phyloP scores from a whole-genome alignment of 2,888 invertebrate species.

The Idaea dimidiata region DNA sequence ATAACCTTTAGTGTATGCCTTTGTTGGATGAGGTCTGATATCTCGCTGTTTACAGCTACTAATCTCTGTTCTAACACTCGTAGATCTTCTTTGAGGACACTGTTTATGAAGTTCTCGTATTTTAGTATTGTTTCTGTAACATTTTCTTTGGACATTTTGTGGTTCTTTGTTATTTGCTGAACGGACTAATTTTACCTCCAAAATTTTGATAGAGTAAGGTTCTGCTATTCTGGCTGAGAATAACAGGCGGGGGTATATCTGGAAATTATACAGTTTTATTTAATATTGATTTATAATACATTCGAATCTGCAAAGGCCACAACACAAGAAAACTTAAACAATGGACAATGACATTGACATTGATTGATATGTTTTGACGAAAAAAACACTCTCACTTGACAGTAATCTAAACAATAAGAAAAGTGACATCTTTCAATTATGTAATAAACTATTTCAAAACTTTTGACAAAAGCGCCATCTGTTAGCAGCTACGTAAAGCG shows the following conservation, averaged over 20 bases:
- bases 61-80: slow-evolving; percentile 80
- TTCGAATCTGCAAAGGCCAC: not conserved
- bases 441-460: not conserved
- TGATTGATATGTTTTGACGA: not conserved
- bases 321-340: not conserved
- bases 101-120: slow-evolving; percentile 89
- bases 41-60: slow-evolving; percentile 83
- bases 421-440: not conserved
- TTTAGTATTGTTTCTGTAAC: slow-evolving; percentile 49
- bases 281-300: not conserved
- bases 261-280: too few species aligned
- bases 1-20: slow-evolving; percentile 86
- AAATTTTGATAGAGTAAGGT: not conserved
- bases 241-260: not conserved
- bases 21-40: slow-evolving; percentile 87
- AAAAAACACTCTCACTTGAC: too few species aligned
- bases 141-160: slow-evolving; percentile 43
- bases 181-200: not conserved
- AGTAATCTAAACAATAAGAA: not conserved
- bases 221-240: not conserved
- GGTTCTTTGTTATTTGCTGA: not conserved
- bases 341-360: not conserved
- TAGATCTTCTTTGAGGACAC: slow-evolving; percentile 87
- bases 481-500: not conserved
- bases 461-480: not conserved